Evolutionary conservation across 2,113 vertebrate species (phyloP), one percentile per base, ranked within the genome.

Genomic region (Pterocles burchelli): DNA sequence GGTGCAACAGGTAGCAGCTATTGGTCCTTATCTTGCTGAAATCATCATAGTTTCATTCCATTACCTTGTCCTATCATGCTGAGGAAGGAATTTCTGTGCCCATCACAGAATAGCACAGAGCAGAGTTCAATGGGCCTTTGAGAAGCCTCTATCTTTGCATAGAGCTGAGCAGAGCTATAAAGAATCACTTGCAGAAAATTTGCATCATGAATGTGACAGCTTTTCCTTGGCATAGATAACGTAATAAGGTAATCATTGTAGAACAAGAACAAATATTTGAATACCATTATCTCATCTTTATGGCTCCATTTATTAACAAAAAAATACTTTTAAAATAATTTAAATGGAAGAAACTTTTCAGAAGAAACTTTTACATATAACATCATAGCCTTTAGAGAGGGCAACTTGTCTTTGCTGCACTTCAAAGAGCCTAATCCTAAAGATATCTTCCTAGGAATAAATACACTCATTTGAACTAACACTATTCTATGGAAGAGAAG

Each of bases 181-280:
- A 70, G 58, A 25, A 54, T 24, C 18, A 12, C 28, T 15, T 46
- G 36, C 33, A 85, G 51, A 74, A 77, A 74, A 90, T 59, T 72
- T 52, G 24, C 43, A 41, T 38, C 29, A 29, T n/a, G 48, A 80
- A 36, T 9, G 17, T 28, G n/a, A 67, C 33, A 84, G 38, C 67
- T 80, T 78, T 78, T 75, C 76, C 48, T 88, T 87, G 61, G 48
- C 63, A 61, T 5, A 80, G 78, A 46, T 28, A n/a, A 54, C 26
- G 48, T 34, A 51, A 51, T 59, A 74, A 84, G 19, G 43, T 48
- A 78, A 67, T 67, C 34, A 75, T 9, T 79, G 77, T 45, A 38
- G 65, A 90, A 57, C 38, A 92, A 76, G 66, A 87, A 61, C 73
- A 95, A 92, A 89, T 91, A 92, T 68, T 95, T 67, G 28, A 66